Percentiles rank a stretch among this genome's conserved stretches.
Conservation (phyloP, 1,140 invertebrate genomes). For the Drosophila tani region DNA sequence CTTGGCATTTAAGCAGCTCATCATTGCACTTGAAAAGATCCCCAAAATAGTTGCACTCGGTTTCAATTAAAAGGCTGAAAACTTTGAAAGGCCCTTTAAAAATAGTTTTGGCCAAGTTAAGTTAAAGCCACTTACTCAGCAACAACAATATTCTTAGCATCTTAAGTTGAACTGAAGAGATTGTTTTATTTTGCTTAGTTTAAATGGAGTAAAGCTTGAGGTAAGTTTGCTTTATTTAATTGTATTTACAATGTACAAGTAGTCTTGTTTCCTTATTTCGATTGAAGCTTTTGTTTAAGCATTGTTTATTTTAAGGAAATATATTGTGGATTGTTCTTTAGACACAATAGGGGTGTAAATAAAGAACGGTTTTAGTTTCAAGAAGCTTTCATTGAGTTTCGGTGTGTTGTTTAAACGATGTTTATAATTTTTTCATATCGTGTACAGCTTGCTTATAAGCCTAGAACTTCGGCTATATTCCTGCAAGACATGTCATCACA, state of each 20-base stretch:
- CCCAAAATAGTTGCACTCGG: neutral
- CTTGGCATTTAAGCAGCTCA: slow-evolving; percentile 23
- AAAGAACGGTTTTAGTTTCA: neutral
- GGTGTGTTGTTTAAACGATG: neutral
- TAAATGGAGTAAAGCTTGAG: neutral
- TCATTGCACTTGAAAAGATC: slow-evolving; percentile 42
- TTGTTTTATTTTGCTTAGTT: neutral
- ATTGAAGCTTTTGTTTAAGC: slow-evolving; percentile 2
- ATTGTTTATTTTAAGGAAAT: neutral
- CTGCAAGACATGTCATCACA: slow-evolving; percentile 43
- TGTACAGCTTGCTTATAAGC: neutral
- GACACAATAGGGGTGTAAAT: neutral
- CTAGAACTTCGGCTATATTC: slow-evolving; percentile 27
- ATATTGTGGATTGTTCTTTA: neutral
- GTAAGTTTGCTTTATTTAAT: slow-evolving; percentile 4
- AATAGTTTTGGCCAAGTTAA: neutral
- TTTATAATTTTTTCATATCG: neutral
- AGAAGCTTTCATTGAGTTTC: neutral
- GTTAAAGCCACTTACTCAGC: slow-evolving; percentile 15
- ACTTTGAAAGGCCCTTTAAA: slow-evolving; percentile 8
- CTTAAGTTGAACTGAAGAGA: slow-evolving; percentile 1
- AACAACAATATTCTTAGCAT: slow-evolving; percentile 20
- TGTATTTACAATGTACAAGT: slow-evolving; percentile 1
- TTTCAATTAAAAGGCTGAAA: slow-evolving; percentile 1
- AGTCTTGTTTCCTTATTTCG: neutral